Evolutionary conservation across 2,888 invertebrate genomes (phyloP).

Genomic region (Dryococelus australis): DNA sequence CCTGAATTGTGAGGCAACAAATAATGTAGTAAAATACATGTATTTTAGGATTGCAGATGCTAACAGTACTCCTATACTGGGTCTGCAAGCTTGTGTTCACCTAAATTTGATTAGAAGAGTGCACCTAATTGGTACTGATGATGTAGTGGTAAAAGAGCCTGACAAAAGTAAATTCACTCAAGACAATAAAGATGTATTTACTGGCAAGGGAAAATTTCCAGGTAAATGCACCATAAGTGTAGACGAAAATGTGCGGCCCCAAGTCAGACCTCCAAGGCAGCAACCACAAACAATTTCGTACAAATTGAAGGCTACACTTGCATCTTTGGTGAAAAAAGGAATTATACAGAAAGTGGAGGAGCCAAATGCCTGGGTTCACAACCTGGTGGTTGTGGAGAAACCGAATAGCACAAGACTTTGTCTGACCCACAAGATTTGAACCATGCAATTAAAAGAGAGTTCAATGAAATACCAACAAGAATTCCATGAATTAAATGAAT

Average conservation of each 20-base stretch:
- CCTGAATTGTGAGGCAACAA: background rate
- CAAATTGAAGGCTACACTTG: background rate
- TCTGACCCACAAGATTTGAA: conserved; percentile 34
- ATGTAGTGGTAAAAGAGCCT: no score
- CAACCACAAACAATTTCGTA: background rate
- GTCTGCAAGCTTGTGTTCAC: background rate
- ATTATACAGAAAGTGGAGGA: conserved; percentile 20
- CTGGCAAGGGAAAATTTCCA: background rate
- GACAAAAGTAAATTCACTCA: no score
- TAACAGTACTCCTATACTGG: background rate
- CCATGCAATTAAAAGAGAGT: no score
- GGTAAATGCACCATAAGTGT: background rate
- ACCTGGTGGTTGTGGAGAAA: conserved; percentile 33
- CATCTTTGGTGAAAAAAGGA: no score
- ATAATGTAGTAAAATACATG: no score
- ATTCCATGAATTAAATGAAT: background rate
- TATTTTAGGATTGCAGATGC: background rate
- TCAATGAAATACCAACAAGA: conserved; percentile 31
- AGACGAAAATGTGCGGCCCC: background rate
- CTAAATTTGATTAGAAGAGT: background rate
- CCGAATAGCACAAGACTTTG: conserved; percentile 32
- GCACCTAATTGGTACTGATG: background rate
- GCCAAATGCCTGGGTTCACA: conserved; percentile 32
- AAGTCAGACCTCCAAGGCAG: background rate
- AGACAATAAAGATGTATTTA: no score